These are phyloP conservation scores for Sardina pilchardus DNA, from an alignment of 2,113 vertebrate species.

Conservation along the genomic window DNA sequence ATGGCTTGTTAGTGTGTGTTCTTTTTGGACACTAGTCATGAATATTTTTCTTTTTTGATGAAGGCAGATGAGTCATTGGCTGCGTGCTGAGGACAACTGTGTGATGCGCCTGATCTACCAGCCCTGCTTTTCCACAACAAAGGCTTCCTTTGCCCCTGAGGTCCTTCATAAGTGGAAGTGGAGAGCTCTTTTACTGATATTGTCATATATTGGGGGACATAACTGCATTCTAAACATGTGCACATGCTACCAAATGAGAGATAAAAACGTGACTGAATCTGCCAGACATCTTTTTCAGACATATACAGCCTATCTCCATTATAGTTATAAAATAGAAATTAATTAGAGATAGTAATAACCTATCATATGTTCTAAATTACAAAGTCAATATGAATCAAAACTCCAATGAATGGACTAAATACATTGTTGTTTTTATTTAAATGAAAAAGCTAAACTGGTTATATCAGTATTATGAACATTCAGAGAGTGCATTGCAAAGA, in stretches of 20 bases:
- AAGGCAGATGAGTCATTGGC: slow-evolving; percentile 18
- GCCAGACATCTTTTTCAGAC: neutral
- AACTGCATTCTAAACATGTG: neutral
- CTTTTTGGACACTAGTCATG: neutral
- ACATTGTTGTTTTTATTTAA: neutral
- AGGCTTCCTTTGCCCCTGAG: neutral
- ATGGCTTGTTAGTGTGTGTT: neutral
- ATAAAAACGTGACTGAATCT: neutral
- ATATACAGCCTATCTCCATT: neutral
- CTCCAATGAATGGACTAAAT: neutral
- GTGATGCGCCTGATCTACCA: neutral
- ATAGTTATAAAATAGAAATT: no score
- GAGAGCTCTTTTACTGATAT: neutral
- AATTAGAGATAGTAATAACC: neutral
- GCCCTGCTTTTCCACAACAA: neutral
- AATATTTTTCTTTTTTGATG: neutral
- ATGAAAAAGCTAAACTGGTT: neutral
- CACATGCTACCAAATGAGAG: neutral
- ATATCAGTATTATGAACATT: neutral
- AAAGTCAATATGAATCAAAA: neutral
- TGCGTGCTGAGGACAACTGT: neutral
- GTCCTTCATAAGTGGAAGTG: neutral
- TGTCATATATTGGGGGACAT: neutral
- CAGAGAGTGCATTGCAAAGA: no score
- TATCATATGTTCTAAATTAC: neutral